Percentiles rank a stretch among this genome's conserved stretches.
These are phyloP conservation scores for Sphaeramia orbicularis DNA, from an alignment of 2,797 vertebrate genomes.

Conservation along the genomic window DNA sequence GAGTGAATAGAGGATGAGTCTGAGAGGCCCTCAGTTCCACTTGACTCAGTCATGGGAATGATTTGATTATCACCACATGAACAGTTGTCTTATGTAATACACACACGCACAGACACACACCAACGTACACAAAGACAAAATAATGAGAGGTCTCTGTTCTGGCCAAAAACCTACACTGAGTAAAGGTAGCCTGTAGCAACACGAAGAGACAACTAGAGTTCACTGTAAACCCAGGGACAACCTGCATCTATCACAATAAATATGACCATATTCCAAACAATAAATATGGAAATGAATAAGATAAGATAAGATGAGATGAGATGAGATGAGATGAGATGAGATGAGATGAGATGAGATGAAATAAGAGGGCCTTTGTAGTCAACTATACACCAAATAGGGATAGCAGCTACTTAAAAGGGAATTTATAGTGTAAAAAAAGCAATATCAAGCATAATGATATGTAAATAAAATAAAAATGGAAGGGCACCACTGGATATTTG, in stretches of 20 bases:
- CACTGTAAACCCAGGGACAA: background rate
- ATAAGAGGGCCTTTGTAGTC: no score
- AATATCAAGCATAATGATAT: no score
- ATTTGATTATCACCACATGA: slow-evolving; percentile 85
- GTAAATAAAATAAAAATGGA: no score
- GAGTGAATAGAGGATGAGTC: slow-evolving; percentile 65
- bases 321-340: no score
- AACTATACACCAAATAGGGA: no score
- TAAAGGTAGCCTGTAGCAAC: slow-evolving; percentile 53
- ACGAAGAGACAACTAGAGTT: slow-evolving; percentile 25
- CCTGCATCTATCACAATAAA: background rate
- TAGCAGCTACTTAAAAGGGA: no score
- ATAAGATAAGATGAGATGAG: no score
- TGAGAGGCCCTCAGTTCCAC: slow-evolving; percentile 71
- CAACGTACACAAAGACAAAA: slow-evolving; percentile 48
- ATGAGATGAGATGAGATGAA: no score
- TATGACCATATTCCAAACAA: no score
- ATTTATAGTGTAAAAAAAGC: no score
- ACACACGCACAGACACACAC: slow-evolving; percentile 47
- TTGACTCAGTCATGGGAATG: slow-evolving; percentile 83
- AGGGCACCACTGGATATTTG: no score
- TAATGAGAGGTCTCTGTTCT: slow-evolving; percentile 60
- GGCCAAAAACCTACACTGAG: slow-evolving; percentile 52
- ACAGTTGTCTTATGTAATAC: slow-evolving; percentile 83
- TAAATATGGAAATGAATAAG: no score